Evolutionary conservation across 1,140 invertebrate species (phyloP).

Genomic region (Drosophila chauvacae): DNA sequence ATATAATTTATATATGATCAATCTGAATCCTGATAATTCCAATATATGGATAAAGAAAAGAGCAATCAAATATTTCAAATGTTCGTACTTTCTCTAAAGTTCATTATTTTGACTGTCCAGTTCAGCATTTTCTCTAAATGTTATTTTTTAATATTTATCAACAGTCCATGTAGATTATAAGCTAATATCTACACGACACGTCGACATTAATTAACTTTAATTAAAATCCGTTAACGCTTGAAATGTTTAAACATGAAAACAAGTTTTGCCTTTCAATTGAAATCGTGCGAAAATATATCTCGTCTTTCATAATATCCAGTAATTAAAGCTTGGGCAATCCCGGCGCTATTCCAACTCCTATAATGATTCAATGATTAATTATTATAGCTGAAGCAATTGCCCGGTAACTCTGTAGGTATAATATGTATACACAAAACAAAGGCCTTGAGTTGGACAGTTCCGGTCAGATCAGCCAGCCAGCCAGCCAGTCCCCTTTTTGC

Average conservation of each 20-base stretch:
- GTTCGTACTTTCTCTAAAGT: no score
- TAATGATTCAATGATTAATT: slow-evolving; percentile 45
- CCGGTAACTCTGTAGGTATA: background rate
- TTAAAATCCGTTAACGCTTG: slow-evolving; percentile 21
- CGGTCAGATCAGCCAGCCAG: slow-evolving; percentile 26
- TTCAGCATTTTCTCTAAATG: background rate
- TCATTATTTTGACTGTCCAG: no score
- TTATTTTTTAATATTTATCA: background rate
- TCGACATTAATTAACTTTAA: slow-evolving; percentile 19
- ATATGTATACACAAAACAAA: background rate
- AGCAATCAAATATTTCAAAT: no score
- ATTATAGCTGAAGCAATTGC: slow-evolving; percentile 7
- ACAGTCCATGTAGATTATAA: background rate
- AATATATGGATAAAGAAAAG: background rate
- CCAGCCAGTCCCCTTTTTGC: background rate
- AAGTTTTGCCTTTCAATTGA: slow-evolving; percentile 29
- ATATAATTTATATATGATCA: no score
- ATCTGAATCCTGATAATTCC: background rate
- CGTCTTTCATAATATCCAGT: slow-evolving; percentile 29
- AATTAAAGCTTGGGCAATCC: slow-evolving; percentile 35
- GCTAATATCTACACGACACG: background rate
- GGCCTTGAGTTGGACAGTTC: slow-evolving; percentile 27
- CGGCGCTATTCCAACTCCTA: slow-evolving; percentile 10
- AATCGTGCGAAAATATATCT: slow-evolving; percentile 40
- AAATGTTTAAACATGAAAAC: slow-evolving; percentile 26